Base-by-base conservation (phyloP, 2,888 invertebrate species). In the Platynereis dumerilii region DNA sequence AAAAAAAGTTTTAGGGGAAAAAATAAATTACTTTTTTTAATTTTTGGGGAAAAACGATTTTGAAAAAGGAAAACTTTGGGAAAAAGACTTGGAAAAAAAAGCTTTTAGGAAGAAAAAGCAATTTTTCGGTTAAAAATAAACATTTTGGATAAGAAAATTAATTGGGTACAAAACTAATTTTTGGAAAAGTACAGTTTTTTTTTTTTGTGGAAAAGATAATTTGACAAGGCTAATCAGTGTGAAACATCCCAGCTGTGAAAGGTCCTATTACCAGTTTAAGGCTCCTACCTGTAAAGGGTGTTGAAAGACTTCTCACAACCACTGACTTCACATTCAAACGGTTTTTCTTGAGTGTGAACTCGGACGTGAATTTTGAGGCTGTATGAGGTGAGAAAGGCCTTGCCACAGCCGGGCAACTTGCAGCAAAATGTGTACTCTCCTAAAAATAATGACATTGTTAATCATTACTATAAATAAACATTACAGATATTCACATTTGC, bases 381-480 rank as follows among this genome's bases (percentile, higher is more conserved):
- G 86, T 96, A 96, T 29, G 95, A 95, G 27, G 95, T 96, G 65
- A 96, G 88, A 86, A 96, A 96, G 68, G 93, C 92, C 86, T 96
- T 96, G 68, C 92, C 92, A 85, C 96, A 96, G 73, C 89, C 89
- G 69, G 90, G 89, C 84, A 94, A 91, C 45, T 91, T 88, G 85
- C 96, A 96, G 86, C 92, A 91, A 86, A 96, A 96, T 79, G 92
- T 90, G 86, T 92, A 96, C 87, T 96, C 96, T 79, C 96, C 96
- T 95, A 88, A 72, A 87, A 87, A 53, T 66, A 64, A 71, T 48
- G 15, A 42, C 17, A 12, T 42, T 17, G 17, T n/a, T n/a, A n/a
- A n/a, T n/a, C n/a, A n/a, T n/a, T n/a, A n/a, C n/a, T n/a, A n/a
- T n/a, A n/a, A n/a, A n/a, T n/a, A n/a, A n/a, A n/a, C n/a, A n/a